Evolutionary conservation across 2,888 invertebrate species (phyloP), one percentile per base, ranked within the genome.

Genomic region (Calliphora vomitoria): DNA sequence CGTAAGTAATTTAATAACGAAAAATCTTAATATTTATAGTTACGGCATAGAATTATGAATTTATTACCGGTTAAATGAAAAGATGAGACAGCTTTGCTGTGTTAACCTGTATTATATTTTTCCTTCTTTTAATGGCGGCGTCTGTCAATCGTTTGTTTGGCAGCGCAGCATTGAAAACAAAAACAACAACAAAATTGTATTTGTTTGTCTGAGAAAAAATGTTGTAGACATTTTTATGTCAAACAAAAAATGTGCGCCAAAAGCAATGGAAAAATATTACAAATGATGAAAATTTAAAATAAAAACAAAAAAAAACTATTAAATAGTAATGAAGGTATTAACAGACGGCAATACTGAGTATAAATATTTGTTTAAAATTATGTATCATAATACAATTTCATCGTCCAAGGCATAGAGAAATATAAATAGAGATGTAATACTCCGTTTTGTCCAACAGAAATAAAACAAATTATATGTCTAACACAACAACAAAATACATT

Each of bases 1-100:
- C 85, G 93, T 93, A 90, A 91, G 91, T 91, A 87, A 79, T 15
- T 60, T 18, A 25, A 10, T 78, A 35, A 35, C 31, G 20, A 13
- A 35, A 41, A 50, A 6, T n/a, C 4, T 13, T n/a, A 18, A 38
- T 50, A 50, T 38, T 31, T 44, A 44, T 44, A 44, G 44, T 44
- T 44, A 15, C 3, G 13, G 11, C 18, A 20, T 3, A 41, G 47
- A 75, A 35, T n/a, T 31, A 25, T 20, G 8, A 62, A 68, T 68
- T 38, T 58, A 1, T 66, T 68, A 41, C 87, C 87, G 87, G 84
- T 72, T 55, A 84, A 78, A 74, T 38, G 35, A 5, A 38, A 25
- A 25, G 53, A 62, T 50, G 62, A 50, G 44, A 53, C 47, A 80
- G 6, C 41, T 50, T 62, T 78, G 38, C 35, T 62, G 50, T 71